Conservation (phyloP, 2,797 vertebrate genomes). For the Buceros bicornis region DNA sequence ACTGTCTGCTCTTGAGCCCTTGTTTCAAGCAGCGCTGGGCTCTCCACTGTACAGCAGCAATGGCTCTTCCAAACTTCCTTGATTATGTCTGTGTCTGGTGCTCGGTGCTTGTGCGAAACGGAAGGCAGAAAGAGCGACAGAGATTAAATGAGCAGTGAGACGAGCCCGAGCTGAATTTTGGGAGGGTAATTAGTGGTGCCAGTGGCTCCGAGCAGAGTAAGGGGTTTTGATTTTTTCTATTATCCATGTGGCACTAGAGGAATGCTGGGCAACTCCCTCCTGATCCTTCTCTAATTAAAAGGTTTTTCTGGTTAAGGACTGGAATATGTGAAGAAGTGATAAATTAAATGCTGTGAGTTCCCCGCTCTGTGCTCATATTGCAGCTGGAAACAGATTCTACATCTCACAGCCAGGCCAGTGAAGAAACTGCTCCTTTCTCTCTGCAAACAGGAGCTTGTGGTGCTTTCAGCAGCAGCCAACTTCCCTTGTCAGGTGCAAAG, state of each 20-base stretch:
- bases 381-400: constrained; percentile 37
- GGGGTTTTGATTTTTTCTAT: constrained; percentile 61
- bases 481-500: not conserved
- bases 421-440: not conserved
- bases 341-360: constrained; percentile 40
- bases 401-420: accelerated
- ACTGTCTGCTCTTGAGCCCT: not conserved
- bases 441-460: not conserved
- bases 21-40: not conserved
- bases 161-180: constrained; percentile 76
- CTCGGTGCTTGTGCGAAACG: constrained; percentile 45
- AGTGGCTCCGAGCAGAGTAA: constrained; percentile 16
- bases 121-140: constrained; percentile 61
- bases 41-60: not conserved
- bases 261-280: constrained; percentile 46
- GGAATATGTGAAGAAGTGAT: constrained; percentile 51
- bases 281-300: constrained; percentile 74
- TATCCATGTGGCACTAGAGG: not conserved
- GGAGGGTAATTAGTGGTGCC: constrained; percentile 62
- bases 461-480: not conserved
- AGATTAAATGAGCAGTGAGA: constrained; percentile 65
- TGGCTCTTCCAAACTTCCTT: constrained; percentile 45
- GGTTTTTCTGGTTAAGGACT: constrained; percentile 57
- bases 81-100: constrained; percentile 70
- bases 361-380: not conserved